Conservation (phyloP, 1,140 invertebrate genomes). For the Drosophila nebulosa region DNA sequence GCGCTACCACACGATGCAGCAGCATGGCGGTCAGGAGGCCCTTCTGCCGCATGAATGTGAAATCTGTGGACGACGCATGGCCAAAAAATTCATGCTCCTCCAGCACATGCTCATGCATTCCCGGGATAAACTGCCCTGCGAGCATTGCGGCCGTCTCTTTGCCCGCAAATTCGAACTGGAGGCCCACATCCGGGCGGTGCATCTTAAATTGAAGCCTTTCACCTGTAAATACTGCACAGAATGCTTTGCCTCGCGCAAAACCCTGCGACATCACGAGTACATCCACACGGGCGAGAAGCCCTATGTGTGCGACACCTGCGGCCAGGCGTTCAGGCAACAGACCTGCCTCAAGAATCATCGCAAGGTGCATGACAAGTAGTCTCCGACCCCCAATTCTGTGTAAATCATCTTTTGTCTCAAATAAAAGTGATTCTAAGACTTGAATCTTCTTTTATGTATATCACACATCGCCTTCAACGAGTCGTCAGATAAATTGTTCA, state of each 20-base stretch:
- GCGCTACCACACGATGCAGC: conserved; percentile 67
- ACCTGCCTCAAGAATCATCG: conserved; percentile 73
- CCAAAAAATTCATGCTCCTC: conserved; percentile 73
- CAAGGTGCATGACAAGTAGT: conserved; percentile 62
- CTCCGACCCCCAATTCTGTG: background rate
- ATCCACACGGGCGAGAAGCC: conserved; percentile 90
- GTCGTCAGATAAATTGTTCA: too few species aligned
- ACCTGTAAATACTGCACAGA: conserved; percentile 62
- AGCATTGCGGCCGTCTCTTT: conserved; percentile 70
- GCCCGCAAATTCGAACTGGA: conserved; percentile 71
- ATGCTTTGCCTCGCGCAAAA: conserved; percentile 67
- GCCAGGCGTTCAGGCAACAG: conserved; percentile 81
- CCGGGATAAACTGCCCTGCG: conserved; percentile 66
- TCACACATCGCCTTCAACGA: too few species aligned
- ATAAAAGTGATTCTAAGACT: background rate
- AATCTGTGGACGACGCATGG: conserved; percentile 68
- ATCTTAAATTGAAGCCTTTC: conserved; percentile 74
- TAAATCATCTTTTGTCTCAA: background rate
- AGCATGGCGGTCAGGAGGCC: conserved; percentile 40
- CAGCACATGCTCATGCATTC: conserved; percentile 78
- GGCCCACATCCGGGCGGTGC: conserved; percentile 74
- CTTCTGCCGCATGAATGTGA: conserved; percentile 57
- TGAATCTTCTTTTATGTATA: background rate
- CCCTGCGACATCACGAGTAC: conserved; percentile 83
- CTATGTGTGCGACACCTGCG: conserved; percentile 87